Evolutionary conservation across 1,140 invertebrate genomes (phyloP).

Genomic region (Asbolus verrucosus): DNA sequence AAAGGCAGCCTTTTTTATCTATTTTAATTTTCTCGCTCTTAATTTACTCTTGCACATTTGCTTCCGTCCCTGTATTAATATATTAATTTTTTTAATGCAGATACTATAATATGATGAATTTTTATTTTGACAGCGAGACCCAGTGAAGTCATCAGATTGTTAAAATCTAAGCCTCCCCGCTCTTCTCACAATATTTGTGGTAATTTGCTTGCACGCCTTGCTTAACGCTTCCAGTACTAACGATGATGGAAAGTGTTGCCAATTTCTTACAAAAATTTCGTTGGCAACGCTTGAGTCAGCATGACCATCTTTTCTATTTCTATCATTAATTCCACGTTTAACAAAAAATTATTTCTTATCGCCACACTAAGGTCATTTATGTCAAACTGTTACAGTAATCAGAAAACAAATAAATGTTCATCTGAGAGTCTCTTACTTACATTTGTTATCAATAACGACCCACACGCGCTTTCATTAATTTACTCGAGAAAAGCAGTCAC

Average conservation of each 20-base stretch:
- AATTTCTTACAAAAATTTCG: background rate
- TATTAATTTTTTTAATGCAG: slow-evolving; percentile 45
- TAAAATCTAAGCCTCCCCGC: slow-evolving; percentile 62
- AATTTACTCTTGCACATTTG: slow-evolving; percentile 6
- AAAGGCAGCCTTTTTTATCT: no score
- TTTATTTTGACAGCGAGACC: slow-evolving; percentile 62
- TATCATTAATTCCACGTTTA: slow-evolving; percentile 16
- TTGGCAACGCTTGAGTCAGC: slow-evolving; percentile 21
- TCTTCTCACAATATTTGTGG: slow-evolving; percentile 64
- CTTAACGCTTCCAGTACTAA: slow-evolving; percentile 50
- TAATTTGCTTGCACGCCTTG: slow-evolving; percentile 62
- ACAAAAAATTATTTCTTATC: slow-evolving; percentile 19
- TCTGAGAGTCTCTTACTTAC: background rate
- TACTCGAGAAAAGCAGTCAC: no score
- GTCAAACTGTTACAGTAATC: slow-evolving; percentile 18
- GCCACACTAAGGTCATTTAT: background rate
- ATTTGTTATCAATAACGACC: no score
- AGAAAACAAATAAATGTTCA: no score
- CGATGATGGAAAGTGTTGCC: slow-evolving; percentile 21
- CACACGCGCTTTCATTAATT: no score
- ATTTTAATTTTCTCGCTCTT: no score
- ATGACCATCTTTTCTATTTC: slow-evolving; percentile 33
- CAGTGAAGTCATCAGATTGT: slow-evolving; percentile 61
- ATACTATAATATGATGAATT: slow-evolving; percentile 2
- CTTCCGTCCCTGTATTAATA: slow-evolving; percentile 37